Conservation (phyloP, 2,113 vertebrate genomes). For the Podarcis muralis region DNA sequence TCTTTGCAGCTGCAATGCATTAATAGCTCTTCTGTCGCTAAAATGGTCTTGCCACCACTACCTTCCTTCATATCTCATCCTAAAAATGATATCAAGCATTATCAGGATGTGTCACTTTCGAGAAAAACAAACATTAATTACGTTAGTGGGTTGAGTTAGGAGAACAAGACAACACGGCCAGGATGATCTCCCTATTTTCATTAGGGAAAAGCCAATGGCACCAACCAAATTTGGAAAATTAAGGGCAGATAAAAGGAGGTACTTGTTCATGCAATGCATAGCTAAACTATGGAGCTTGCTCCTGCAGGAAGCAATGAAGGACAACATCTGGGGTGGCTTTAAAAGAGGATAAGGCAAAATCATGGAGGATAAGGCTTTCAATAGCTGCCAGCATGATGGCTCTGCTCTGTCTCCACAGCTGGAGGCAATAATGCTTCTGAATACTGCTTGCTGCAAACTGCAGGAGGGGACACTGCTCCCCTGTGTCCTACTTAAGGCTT, state of each 20-base stretch:
- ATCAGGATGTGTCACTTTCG: neutral
- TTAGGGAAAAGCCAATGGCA: neutral
- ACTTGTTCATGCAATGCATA: neutral
- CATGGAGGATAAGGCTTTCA: too few relatives aligned
- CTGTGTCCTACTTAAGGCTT: too few relatives aligned
- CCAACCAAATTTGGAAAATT: neutral
- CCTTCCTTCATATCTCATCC: conserved; percentile 34
- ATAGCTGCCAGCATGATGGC: too few relatives aligned
- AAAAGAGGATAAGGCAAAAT: too few relatives aligned
- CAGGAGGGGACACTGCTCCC: too few relatives aligned
- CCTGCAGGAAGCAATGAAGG: neutral
- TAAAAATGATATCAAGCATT: conserved; percentile 23
- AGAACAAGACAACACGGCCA: neutral
- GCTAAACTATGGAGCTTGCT: neutral
- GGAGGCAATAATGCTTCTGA: too few relatives aligned
- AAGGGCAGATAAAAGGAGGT: too few relatives aligned
- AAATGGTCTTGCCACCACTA: conserved; percentile 5
- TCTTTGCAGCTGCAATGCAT: conserved; percentile 22
- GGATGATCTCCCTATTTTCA: neutral
- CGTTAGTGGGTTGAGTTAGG: neutral
- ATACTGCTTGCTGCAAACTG: too few relatives aligned
- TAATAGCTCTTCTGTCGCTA: conserved; percentile 17
- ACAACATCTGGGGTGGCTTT: too few relatives aligned
- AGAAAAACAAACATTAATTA: conserved; percentile 17
- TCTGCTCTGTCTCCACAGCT: too few relatives aligned